Evolutionary conservation across 1,140 invertebrate genomes (phyloP).

Genomic region (Bombus consobrinus): DNA sequence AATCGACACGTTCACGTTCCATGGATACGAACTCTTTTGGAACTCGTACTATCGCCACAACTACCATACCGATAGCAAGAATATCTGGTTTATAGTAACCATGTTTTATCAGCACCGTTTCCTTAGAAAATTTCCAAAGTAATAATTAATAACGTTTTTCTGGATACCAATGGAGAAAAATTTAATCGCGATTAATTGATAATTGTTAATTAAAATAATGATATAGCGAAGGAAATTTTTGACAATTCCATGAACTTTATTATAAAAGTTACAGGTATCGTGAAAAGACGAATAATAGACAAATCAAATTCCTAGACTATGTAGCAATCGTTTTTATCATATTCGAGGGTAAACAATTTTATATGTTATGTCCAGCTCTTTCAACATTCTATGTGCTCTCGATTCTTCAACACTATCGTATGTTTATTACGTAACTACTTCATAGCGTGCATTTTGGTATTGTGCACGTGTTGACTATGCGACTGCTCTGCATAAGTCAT

Average conservation of each 20-base stretch:
- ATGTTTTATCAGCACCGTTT: background rate
- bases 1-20: background rate
- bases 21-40: background rate
- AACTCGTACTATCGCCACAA: background rate
- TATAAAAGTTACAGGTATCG: background rate
- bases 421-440: constrained; percentile 35
- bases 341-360: background rate
- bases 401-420: background rate
- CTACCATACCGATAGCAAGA: background rate
- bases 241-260: background rate
- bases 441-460: background rate
- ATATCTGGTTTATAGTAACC: background rate
- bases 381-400: background rate
- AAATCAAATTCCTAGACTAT: background rate
- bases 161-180: background rate
- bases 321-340: background rate
- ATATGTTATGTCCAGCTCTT: background rate
- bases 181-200: background rate
- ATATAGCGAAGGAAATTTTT: background rate
- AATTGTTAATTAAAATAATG: background rate
- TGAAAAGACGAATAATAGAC: background rate
- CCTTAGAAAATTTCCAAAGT: background rate
- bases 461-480: constrained; percentile 9
- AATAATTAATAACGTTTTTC: too few species aligned
- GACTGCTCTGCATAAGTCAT: background rate